Conservation (phyloP, 2,888 invertebrate species). For the Schizotus pectinicornis region DNA sequence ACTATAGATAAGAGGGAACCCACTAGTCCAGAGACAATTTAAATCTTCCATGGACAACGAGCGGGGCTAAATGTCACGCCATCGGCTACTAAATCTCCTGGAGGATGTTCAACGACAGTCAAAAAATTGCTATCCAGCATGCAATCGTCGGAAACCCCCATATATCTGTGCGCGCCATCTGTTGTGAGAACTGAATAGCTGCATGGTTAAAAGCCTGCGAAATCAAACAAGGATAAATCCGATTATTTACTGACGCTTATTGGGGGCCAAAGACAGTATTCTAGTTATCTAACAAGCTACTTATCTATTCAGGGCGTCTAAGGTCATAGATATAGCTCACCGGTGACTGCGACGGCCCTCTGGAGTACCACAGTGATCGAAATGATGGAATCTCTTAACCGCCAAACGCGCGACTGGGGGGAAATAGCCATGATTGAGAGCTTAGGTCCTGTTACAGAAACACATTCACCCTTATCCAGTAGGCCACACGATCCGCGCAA, state of each 20-base stretch:
- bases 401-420: slow-evolving; percentile 59
- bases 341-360: slow-evolving; percentile 58
- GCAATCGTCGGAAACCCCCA: slow-evolving; percentile 40
- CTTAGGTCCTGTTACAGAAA: slow-evolving; percentile 34
- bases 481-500: slow-evolving; percentile 42
- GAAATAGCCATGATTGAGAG: slow-evolving; percentile 61
- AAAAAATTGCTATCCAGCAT: slow-evolving; percentile 55
- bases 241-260: slow-evolving; percentile 1
- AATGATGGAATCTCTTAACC: slow-evolving; percentile 62
- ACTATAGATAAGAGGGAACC: slow-evolving; percentile 53
- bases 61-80: slow-evolving; percentile 56
- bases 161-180: slow-evolving; percentile 11
- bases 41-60: slow-evolving; percentile 54
- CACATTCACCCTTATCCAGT: slow-evolving; percentile 35
- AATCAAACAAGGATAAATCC: too few species aligned
- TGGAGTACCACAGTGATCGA: slow-evolving; percentile 59
- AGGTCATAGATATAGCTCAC: slow-evolving; percentile 56
- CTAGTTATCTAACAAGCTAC: slow-evolving; percentile 37
- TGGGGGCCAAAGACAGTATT: slow-evolving; percentile 2
- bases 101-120: slow-evolving; percentile 50
- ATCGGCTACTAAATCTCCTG: slow-evolving; percentile 58
- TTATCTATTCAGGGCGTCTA: slow-evolving; percentile 52
- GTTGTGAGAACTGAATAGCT: neutral
- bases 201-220: neutral
- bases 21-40: slow-evolving; percentile 57